Evolutionary conservation across 2,797 vertebrate species (phyloP), one percentile per base, ranked within the genome.

Genomic region (Danio tinwini): DNA sequence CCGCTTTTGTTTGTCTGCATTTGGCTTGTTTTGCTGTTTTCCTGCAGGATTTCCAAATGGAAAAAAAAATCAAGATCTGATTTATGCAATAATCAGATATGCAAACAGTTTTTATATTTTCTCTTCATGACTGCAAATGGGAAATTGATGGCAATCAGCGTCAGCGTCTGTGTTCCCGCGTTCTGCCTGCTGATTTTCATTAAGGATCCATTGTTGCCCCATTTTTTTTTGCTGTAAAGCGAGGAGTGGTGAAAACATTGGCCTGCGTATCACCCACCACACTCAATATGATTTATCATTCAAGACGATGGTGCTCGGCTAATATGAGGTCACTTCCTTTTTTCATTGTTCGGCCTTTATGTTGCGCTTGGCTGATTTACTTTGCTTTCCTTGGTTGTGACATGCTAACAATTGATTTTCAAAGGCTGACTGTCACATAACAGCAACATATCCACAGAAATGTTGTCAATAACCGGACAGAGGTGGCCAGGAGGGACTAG

Each of bases 61-160:
- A n/a, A n/a, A 80, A 83, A 68, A 53, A 74, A 63, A 74, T 71
- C 74, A 75, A 78, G 78, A 85, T 87, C 84, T 86, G 74, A 85
- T 85, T 81, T 80, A 70, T 79, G 82, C 74, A 81, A 85, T 76
- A 87, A 88, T 86, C 84, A 84, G 78, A 81, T 81, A 86, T 80
- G 80, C 74, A 87, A 85, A 88, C 72, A 82, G 71, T 53, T 49
- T 63, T 76, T 6, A 5, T 77, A 82, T 77, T 81, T 75, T 76
- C 69, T 79, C 68, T 58, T 68, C n/a, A n/a, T 58, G 77, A 73
- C 74, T 69, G 78, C 74, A 88, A 86, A 87, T 84, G 80, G 84
- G 82, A 84, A 84, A 82, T 82, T 78, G 85, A 88, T 83, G 75
- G 75, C 77, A 83, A 83, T 82, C 82, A 79, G 80, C 29, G 29